These are phyloP conservation scores for Siniperca chuatsi DNA, from an alignment of 2,113 vertebrate genomes.

Conservation along the genomic window DNA sequence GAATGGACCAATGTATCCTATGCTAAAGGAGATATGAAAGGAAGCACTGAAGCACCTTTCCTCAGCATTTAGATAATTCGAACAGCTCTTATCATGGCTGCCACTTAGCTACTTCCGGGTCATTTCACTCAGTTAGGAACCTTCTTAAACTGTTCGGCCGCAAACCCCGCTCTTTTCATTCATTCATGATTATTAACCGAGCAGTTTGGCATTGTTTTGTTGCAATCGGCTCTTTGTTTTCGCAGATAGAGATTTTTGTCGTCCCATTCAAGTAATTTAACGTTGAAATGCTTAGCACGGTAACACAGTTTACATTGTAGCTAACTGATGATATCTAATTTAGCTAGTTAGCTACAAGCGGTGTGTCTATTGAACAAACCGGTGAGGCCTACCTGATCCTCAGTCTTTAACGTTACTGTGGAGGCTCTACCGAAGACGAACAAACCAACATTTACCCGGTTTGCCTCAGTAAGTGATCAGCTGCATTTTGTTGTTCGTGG, in stretches of 20 bases:
- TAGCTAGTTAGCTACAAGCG: slow-evolving; percentile 8
- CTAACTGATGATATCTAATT: not conserved
- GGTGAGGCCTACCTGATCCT: not conserved
- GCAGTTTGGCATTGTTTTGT: not conserved
- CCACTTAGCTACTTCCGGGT: too few relatives aligned
- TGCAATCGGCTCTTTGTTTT: not conserved
- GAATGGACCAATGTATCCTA: too few relatives aligned
- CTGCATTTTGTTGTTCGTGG: not conserved
- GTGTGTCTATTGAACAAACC: not conserved
- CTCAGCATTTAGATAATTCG: too few relatives aligned
- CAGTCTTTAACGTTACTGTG: not conserved
- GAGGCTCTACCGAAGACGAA: not conserved
- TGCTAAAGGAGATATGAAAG: too few relatives aligned
- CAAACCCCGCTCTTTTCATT: not conserved
- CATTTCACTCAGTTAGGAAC: too few relatives aligned
- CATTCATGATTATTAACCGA: not conserved
- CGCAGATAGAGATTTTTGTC: not conserved
- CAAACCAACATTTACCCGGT: not conserved
- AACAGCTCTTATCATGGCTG: too few relatives aligned
- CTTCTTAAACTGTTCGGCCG: too few relatives aligned
- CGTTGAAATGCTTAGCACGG: not conserved
- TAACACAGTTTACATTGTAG: not conserved
- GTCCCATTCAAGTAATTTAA: not conserved
- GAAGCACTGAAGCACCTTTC: too few relatives aligned
- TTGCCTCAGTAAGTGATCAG: not conserved